Evolutionary conservation across 1,140 invertebrate species (phyloP).

Genomic region (Drosophila novamexicana): DNA sequence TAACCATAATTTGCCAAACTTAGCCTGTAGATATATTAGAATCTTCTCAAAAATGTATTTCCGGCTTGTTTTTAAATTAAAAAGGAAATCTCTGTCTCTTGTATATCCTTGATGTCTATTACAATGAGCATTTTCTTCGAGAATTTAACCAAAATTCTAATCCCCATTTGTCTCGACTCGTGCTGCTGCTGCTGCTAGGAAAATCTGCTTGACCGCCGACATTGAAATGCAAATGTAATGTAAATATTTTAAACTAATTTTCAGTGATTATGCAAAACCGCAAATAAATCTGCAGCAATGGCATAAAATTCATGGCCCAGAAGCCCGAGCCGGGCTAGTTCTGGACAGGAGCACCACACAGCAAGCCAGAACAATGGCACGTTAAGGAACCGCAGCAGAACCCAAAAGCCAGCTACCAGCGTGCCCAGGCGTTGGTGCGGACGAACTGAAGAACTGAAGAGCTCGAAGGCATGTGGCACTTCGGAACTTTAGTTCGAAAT

Average conservation of each 20-base stretch:
- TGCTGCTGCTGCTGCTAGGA: constrained; percentile 1
- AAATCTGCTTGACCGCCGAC: constrained; percentile 52
- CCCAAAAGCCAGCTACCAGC: constrained; percentile 22
- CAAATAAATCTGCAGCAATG: constrained; percentile 81
- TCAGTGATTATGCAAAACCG: constrained; percentile 80
- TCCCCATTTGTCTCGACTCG: not conserved
- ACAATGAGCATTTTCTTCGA: not conserved
- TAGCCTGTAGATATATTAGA: no score
- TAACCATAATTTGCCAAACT: no score
- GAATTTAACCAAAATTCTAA: not conserved
- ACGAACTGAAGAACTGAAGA: not conserved
- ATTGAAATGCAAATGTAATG: constrained; percentile 78
- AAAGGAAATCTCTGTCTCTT: no score
- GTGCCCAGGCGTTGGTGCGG: constrained; percentile 30
- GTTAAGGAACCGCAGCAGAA: constrained; percentile 30
- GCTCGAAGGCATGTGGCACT: constrained; percentile 15
- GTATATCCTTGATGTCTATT: not conserved
- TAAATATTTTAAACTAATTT: constrained; percentile 82
- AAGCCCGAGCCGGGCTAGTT: constrained; percentile 31
- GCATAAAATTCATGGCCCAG: constrained; percentile 45
- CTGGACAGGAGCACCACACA: constrained; percentile 1
- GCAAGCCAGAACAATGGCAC: not conserved
- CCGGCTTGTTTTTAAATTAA: no score
- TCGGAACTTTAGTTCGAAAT: constrained; percentile 66
- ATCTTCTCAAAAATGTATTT: no score